Evolutionary conservation across 2,113 vertebrate species (phyloP), one percentile per base, ranked within the genome.

Genomic region (Vireo altiloquus): DNA sequence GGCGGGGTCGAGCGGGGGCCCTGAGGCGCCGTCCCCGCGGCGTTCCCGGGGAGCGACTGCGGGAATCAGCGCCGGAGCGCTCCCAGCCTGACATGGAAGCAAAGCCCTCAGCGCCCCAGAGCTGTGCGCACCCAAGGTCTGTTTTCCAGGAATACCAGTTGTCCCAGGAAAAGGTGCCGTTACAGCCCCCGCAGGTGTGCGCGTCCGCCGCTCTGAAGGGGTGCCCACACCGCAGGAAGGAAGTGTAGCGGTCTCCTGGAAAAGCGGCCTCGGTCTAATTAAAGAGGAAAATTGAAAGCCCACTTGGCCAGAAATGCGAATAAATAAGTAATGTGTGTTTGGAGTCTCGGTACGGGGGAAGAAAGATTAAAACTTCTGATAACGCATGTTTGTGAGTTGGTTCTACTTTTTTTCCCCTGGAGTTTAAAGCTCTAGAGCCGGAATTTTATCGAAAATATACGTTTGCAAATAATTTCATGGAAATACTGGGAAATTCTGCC

Each of bases 211-310:
- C 10, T 23, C 53, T 9, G 1, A 2, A 15, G 27, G 49, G 9
- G 1, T 15, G n/a, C 15, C 9, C 19, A 0, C 8, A 2, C 39
- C 15, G 37, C 69, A 1, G 40, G 5, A 9, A 4, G 18, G 5
- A 9, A 4, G 16, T 3, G 3, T 14, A 8, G 60, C 46, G 3
- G n/a, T 4, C 24, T 4, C 66, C n/a, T 17, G 66, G 37, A 20
- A 33, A n/a, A 72, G 49, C 70, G 40, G 76, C 31, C 68, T 30
- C 5, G 33, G 10, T 3, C 30, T 37, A 15, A 37, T 52, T 37
- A 40, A 53, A 11, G 13, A n/a, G 49, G 8, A 10, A 13, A 56
- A 19, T 2, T 7, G 57, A 56, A 69, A 93, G 10, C 53, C 31
- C 18, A 0, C 35, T 60, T 30, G 53, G 44, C 37, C 28, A 24